phyloP scores from a whole-genome alignment of 2,113 vertebrate species.

The Uria lomvia region DNA sequence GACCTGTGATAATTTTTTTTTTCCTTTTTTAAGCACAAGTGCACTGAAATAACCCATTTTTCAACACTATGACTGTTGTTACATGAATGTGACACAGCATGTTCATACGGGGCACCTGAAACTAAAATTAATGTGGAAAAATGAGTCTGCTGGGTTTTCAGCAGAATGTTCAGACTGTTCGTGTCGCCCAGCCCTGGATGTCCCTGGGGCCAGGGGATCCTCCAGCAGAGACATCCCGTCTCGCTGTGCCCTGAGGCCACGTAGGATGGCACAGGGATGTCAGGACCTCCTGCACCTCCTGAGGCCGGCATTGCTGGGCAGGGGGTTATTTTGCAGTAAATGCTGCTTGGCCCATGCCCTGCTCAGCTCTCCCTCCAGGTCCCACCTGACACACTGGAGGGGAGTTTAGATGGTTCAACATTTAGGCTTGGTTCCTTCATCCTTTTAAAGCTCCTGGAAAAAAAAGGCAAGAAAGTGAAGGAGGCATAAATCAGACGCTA shows the following conservation, averaged over 20 bases:
- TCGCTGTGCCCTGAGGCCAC: rapidly evolving
- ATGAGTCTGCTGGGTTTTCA: background rate
- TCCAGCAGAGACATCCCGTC: background rate
- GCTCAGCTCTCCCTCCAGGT: background rate
- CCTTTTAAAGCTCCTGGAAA: background rate
- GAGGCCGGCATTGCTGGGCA: rapidly evolving
- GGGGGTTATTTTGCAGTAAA: background rate
- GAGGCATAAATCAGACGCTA: background rate
- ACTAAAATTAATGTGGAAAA: background rate
- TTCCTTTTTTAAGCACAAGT: background rate
- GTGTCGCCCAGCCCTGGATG: rapidly evolving
- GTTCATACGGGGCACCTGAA: background rate
- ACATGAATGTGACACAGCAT: background rate
- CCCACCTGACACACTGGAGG: background rate
- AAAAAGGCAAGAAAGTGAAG: background rate
- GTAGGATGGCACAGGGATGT: rapidly evolving
- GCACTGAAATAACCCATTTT: background rate
- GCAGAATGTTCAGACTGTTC: background rate
- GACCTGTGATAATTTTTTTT: background rate
- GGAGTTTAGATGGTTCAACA: background rate
- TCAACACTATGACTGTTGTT: background rate
- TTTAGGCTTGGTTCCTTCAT: background rate
- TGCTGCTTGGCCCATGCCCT: rapidly evolving
- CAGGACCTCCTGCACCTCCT: background rate
- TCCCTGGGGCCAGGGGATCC: background rate